A percentile compares a stretch with the other conserved stretches of the same genome.
Conservation (phyloP, 2,888 invertebrate species). For the Cordilura impudica region DNA sequence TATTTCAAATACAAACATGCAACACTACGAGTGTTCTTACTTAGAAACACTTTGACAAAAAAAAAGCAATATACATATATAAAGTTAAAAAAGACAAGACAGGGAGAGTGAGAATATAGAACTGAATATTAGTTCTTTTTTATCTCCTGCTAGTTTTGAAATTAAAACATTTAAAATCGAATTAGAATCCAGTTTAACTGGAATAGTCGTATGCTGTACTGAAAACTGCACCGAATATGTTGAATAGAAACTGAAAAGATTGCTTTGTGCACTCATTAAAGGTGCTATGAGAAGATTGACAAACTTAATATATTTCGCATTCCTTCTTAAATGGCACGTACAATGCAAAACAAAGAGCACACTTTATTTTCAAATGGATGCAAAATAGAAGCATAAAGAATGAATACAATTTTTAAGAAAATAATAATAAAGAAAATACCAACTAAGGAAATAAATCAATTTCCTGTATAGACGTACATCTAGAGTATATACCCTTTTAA, state of each 20-base stretch:
- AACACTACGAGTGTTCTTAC: neutral
- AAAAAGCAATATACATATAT: too few relatives aligned
- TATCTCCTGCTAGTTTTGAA: too few relatives aligned
- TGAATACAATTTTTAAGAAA: neutral
- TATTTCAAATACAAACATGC: too few relatives aligned
- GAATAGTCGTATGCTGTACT: too few relatives aligned
- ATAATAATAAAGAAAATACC: conserved; percentile 11
- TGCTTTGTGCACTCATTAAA: too few relatives aligned
- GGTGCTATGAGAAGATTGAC: neutral
- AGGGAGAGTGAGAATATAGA: too few relatives aligned
- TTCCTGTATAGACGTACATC: conserved; percentile 62
- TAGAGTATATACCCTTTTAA: conserved; percentile 20
- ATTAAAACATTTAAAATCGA: too few relatives aligned
- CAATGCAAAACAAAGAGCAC: neutral
- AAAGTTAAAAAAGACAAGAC: neutral
- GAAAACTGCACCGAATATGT: too few relatives aligned
- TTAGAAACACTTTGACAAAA: neutral
- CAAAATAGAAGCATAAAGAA: neutral
- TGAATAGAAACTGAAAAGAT: too few relatives aligned
- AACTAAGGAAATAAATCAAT: conserved; percentile 64
- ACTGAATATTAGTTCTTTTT: too few relatives aligned
- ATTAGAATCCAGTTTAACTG: too few relatives aligned
- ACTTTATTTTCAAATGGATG: neutral
- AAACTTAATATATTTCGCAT: neutral
- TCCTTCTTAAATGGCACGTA: neutral